Base-by-base conservation (phyloP, 2,113 vertebrate genomes). In the Zosterops borbonicus region DNA sequence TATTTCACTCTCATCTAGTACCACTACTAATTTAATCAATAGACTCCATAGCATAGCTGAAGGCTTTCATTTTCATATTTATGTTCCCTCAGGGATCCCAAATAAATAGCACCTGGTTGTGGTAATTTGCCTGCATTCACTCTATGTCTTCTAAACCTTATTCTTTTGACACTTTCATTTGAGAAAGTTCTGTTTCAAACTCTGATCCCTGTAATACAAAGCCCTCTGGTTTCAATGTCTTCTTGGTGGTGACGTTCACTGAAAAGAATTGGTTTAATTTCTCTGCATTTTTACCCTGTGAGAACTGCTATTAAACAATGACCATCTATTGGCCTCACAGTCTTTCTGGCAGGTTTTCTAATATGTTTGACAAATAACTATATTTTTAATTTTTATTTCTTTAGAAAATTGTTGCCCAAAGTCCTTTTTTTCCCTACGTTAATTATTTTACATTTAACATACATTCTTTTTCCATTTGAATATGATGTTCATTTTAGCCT, bases 191-290 rank as follows among this genome's bases (percentile, higher is more conserved):
- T 83, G 18, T 70, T 92, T 81, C 50, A 39, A 81, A 89, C 81
- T 67, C 84, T 7, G 3, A 31, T 68, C 35, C 33, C 24, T n/a
- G 39, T 56, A 91, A 87, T 37, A 87, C 11, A 87, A 87, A 81
- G 42, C 60, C 33, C 46, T 92, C 64, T 89, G 64, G 28, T 83
- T 92, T 84, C 39, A 84, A 49, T 47, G 33, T 47, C 42, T 84
- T 59, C 73, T 74, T 70, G 11, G 14, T 83, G 56, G 23, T 78
- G 60, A 87, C 0, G 0, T 47, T 74, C 42, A 68, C 59, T 83
- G 64, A 86, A 90, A 95, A 92, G 33, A 83, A 94, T 83, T 91
- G 73, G 39, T 81, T 92, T 87, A 67, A 89, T 91, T 92, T 95
- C 91, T 82, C 69, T 75, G n/a, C 29, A 52, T 85, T 94, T 91